Conservation (phyloP, 2,888 invertebrate species). For the Chalcis sispes region DNA sequence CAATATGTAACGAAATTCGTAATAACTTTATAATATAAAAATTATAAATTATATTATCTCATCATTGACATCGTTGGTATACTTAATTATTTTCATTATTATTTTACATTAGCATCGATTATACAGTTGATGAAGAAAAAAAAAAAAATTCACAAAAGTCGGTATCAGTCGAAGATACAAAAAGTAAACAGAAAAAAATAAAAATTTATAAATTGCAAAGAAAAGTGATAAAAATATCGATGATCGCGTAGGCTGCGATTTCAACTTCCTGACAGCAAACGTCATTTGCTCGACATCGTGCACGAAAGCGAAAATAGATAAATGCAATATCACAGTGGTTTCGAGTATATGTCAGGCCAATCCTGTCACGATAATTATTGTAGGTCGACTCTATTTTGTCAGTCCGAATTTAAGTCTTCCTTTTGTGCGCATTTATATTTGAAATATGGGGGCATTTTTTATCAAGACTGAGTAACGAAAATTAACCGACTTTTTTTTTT, state of each 20-base stretch:
- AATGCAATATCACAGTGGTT: slow-evolving; percentile 10
- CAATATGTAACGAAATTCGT: too few relatives aligned
- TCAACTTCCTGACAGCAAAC: not conserved
- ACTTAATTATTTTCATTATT: too few relatives aligned
- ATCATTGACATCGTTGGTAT: too few relatives aligned
- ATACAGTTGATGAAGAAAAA: not conserved
- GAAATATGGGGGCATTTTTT: not conserved
- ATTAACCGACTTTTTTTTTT: too few relatives aligned
- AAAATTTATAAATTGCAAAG: not conserved
- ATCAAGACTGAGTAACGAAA: too few relatives aligned
- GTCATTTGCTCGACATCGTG: slow-evolving; percentile 21
- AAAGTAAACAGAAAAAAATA: not conserved
- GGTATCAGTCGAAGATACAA: not conserved
- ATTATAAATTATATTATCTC: too few relatives aligned
- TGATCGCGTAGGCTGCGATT: slow-evolving; percentile 14
- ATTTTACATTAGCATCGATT: too few relatives aligned
- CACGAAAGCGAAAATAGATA: slow-evolving; percentile 39
- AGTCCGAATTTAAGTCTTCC: not conserved
- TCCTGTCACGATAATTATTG: slow-evolving; percentile 25
- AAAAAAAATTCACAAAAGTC: too few relatives aligned
- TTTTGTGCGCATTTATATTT: not conserved
- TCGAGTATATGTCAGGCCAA: not conserved
- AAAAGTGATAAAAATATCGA: slow-evolving; percentile 29
- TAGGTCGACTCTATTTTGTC: not conserved
- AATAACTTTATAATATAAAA: too few relatives aligned